Evolutionary conservation across 2,113 vertebrate genomes (phyloP), one percentile per base, ranked within the genome.

Genomic region (Thalassoma bifasciatum): DNA sequence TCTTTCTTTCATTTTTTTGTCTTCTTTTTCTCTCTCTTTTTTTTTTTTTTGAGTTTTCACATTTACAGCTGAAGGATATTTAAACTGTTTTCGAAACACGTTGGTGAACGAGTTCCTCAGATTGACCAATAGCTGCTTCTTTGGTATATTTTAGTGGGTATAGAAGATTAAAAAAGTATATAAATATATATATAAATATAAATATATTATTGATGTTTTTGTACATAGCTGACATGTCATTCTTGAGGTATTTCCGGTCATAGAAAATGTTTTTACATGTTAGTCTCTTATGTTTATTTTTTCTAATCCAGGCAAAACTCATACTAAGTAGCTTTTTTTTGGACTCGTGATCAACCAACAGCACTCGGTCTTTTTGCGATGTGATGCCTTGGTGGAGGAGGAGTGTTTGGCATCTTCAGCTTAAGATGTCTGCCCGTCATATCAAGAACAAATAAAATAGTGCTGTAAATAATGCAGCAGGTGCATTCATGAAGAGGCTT

Each of bases 51-150:
- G 56, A 64, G 75, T 90, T 92, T 88, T 88, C 79, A 93, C 90
- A 92, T 91, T 89, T 88, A 90, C 89, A 91, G 92, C 91, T 86
- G 95, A 95, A 95, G 94, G 92, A 92, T 93, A 93, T 93, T 93
- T 92, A 91, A 93, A 93, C 76, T 67, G 73, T 91, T 92, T 88
- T 91, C 86, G 90, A 76, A 83, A 49, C 82, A 86, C 74, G 79
- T 38, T 63, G 77, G 87, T 89, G 71, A 90, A 90, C 73, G 90
- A 91, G 90, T 94, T 95, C 92, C 92, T 95, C 94, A 93, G 88
- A 94, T 95, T 95, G 96, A 98, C 97, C 95, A 97, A 95, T 91
- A 94, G 95, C 94, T 97, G 96, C 96, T 98, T 96, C 92, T 91
- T 96, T 94, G 95, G 92, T 93, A 44, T 94, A 91, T 93, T 94